A percentile compares a stretch with the other conserved stretches of the same genome.
phyloP scores from a whole-genome alignment of 2,888 invertebrate species.

The Atrina japonica region DNA sequence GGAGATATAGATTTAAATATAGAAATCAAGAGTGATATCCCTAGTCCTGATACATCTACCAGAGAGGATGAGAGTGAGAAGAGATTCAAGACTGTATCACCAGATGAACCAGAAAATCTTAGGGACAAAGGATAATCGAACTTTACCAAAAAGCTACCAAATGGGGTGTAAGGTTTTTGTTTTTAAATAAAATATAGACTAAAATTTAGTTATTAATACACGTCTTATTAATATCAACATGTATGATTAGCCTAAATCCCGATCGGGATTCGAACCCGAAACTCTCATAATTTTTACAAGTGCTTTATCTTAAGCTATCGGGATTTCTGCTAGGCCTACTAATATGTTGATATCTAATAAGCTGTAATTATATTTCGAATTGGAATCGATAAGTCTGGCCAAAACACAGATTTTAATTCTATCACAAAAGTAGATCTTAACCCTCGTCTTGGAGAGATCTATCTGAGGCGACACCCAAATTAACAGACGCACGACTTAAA shows the following conservation, averaged over 20 bases:
- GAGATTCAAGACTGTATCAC: neutral
- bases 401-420: neutral
- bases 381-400: conserved; percentile 15
- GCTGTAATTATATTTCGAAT: neutral
- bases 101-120: neutral
- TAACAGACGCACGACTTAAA: neutral
- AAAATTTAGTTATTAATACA: neutral
- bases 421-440: neutral
- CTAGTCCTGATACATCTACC: too few relatives aligned
- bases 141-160: conserved; percentile 1
- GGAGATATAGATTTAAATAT: too few relatives aligned
- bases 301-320: too few relatives aligned
- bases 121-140: conserved; percentile 4
- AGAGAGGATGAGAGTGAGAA: too few relatives aligned
- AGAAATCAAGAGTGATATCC: too few relatives aligned
- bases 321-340: neutral
- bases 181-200: neutral
- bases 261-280: too few relatives aligned
- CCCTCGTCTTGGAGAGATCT: neutral
- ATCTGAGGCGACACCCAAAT: conserved; percentile 7
- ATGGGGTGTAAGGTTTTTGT: neutral
- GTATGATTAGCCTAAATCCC: too few relatives aligned
- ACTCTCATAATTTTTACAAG: too few relatives aligned
- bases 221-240: neutral
- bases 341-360: neutral